Percentiles rank a stretch among this genome's conserved stretches.
Evolutionary conservation across 1,140 invertebrate genomes (phyloP).

Genomic region (Macrobrachium rosenbergii): DNA sequence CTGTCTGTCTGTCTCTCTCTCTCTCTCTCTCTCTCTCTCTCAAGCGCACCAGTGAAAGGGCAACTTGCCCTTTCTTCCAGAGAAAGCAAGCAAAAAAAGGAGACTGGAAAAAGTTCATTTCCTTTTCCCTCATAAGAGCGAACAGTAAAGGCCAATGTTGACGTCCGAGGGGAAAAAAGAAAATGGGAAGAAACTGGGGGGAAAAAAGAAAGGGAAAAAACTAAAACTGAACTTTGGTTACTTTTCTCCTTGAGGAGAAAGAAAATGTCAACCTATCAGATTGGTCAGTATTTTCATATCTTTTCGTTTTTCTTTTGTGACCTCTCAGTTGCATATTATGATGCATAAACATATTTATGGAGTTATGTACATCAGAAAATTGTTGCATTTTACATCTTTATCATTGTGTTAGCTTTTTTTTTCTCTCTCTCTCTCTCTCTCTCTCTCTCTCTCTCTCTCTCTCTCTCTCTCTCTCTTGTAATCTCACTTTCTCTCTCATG

Average conservation of each 20-base stretch:
- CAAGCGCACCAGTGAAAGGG: too few species aligned
- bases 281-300: too few species aligned
- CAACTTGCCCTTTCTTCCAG: neutral
- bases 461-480: slow-evolving; percentile 31
- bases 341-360: too few species aligned
- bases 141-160: too few species aligned
- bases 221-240: too few species aligned
- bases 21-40: neutral
- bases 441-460: slow-evolving; percentile 16
- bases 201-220: neutral
- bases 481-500: neutral
- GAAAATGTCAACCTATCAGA: neutral
- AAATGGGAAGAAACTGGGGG: slow-evolving; percentile 3
- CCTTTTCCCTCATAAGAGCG: too few species aligned
- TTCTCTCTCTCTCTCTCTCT: slow-evolving; percentile 15
- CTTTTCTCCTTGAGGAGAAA: neutral
- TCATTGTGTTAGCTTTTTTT: neutral
- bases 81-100: neutral
- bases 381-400: too few species aligned
- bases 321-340: too few species aligned
- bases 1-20: neutral
- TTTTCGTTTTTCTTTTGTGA: too few species aligned
- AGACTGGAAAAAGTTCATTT: too few species aligned
- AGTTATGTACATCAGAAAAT: too few species aligned
- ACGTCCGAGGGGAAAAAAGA: neutral